A percentile compares a stretch with the other conserved stretches of the same genome.
phyloP scores from a whole-genome alignment of 2,113 vertebrate genomes.

The Tyrannus savana region DNA sequence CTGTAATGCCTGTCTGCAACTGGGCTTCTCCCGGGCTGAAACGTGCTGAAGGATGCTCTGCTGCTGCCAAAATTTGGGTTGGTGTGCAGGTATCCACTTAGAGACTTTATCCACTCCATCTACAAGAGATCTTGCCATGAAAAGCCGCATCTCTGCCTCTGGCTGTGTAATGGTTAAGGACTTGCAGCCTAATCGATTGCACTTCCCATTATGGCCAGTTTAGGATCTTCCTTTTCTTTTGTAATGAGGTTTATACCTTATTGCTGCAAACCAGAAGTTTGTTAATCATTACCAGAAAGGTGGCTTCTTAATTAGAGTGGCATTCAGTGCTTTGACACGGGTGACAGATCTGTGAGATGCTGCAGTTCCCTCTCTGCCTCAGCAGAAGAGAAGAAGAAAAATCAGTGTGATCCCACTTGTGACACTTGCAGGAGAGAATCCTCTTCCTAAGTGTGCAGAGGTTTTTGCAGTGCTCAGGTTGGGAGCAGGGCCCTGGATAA shows the following conservation, averaged over 20 bases:
- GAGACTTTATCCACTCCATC: background rate
- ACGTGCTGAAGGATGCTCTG: background rate
- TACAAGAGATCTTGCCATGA: background rate
- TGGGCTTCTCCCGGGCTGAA: background rate
- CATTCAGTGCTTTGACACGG: background rate
- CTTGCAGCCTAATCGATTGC: background rate
- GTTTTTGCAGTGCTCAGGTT: background rate
- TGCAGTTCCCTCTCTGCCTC: background rate
- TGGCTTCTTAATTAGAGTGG: conserved; percentile 29
- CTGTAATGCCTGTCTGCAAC: background rate
- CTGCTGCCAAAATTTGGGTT: background rate
- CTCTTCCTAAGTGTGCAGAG: background rate
- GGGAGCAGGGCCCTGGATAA: background rate
- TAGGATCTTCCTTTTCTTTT: background rate
- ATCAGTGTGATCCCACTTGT: background rate
- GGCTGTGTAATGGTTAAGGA: background rate
- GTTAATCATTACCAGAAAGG: background rate
- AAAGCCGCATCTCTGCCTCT: background rate
- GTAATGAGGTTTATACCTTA: background rate
- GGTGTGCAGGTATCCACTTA: background rate
- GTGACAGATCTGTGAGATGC: background rate
- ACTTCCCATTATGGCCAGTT: background rate
- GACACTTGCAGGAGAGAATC: background rate
- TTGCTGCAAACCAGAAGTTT: background rate
- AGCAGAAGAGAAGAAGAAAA: background rate